Evolutionary conservation across 1,140 invertebrate species (phyloP), one percentile per base, ranked within the genome.

Genomic region (Battus philenor): DNA sequence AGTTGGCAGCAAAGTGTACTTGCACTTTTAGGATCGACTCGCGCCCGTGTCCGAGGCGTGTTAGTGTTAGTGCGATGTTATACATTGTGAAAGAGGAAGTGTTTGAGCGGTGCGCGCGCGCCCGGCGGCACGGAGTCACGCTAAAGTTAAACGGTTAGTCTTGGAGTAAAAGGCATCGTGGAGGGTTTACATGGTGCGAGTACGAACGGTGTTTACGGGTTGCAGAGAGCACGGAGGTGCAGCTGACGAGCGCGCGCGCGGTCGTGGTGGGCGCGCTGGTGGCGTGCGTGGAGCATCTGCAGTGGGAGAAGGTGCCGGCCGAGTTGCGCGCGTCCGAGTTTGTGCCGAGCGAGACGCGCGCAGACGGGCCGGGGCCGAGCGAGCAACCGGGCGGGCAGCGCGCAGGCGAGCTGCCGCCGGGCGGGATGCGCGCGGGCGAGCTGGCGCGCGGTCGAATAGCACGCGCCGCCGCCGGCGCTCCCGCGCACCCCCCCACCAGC

Each of bases 401-500:
- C 20, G 1, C 29, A 53, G 18, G 5, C 49, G 13, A 12, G 2
- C 39, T 36, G 16, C 31, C 27, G 32, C 18, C 46, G 16, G 29
- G 11, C 7, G 15, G 29, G 38, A 13, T 16, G 15, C 47, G 29
- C 15, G 27, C 18, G 27, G 27, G 12, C 2, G 13, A 7, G 2
- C 22, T 39, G 4, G 16, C 57, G 4, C 15, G 44, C 4, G 18
- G 17, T 15, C 5, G 10, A 1, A 31, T 54, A 2, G 26, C 49
- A 17, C 0, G 2, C 0, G 47, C 13, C 10, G 33, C 50, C 0
- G 24, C 46, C 3, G 10, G 2, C 7, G 59, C 43, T 9, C 39
- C 62, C 13, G 5, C 6, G 10, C 65, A 61, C 44, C 47, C 36
- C 41, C 47, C 54, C 1, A 47, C 36, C 47, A 43, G 60, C 45